Conservation (phyloP, 2,113 vertebrate species). For the Labeo rohita region DNA sequence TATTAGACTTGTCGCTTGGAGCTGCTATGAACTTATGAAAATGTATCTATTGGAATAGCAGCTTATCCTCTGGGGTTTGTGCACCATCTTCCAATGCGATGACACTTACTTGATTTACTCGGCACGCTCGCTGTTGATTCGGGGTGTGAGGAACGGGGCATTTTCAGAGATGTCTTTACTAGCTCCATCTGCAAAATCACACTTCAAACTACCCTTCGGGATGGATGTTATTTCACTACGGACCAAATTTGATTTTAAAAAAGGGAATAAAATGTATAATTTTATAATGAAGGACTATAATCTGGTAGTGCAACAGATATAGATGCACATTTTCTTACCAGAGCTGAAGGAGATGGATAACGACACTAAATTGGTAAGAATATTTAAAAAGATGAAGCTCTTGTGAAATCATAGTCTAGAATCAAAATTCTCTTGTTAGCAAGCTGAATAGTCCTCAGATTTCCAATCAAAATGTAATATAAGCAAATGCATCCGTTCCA, state of each 20-base stretch:
- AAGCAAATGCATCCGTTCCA: conserved; percentile 22
- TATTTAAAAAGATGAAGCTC: conserved; percentile 31
- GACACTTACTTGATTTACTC: conserved; percentile 31
- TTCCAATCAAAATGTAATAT: conserved; percentile 19
- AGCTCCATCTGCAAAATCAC: conserved; percentile 3
- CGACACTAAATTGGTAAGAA: conserved; percentile 34
- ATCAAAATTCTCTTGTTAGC: conserved; percentile 3
- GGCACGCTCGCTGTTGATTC: not conserved
- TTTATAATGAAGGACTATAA: not conserved
- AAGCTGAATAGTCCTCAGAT: conserved; percentile 14
- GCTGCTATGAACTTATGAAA: conserved; percentile 54
- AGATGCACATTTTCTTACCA: not conserved
- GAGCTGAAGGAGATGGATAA: not conserved
- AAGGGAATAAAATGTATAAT: not conserved
- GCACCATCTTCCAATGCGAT: conserved; percentile 26
- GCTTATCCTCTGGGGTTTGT: conserved; percentile 33
- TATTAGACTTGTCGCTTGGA: conserved; percentile 58
- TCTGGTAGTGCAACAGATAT: conserved; percentile 8
- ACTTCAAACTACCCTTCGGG: not conserved
- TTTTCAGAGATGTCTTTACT: conserved; percentile 23
- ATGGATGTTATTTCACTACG: not conserved
- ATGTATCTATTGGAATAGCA: conserved; percentile 44
- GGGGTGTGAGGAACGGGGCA: not conserved
- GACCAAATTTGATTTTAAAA: conserved; percentile 10
- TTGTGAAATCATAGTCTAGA: not conserved